A percentile compares a stretch with the other conserved stretches of the same genome.
phyloP scores from a whole-genome alignment of 2,113 vertebrate genomes.

The Notothenia rossii region DNA sequence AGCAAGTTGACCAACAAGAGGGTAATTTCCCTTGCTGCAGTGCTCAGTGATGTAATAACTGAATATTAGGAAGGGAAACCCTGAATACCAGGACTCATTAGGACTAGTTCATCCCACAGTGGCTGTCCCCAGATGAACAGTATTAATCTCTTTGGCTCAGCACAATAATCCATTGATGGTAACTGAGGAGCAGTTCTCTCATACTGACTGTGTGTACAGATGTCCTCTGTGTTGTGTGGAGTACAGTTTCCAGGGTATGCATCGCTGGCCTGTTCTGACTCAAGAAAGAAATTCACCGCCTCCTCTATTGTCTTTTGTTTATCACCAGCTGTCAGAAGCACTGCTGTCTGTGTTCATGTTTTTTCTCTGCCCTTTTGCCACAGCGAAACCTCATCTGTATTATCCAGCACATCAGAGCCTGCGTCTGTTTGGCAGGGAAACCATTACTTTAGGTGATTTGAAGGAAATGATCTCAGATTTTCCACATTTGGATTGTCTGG shows the following conservation, averaged over 20 bases:
- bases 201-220: not conserved
- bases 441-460: conserved; percentile 26
- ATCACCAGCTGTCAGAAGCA: conserved; percentile 29
- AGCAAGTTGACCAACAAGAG: conserved; percentile 30
- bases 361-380: conserved; percentile 27
- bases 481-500: not conserved
- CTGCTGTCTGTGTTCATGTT: conserved; percentile 7
- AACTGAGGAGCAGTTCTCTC: conserved; percentile 18
- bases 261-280: conserved; percentile 50
- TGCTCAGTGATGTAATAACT: conserved; percentile 42
- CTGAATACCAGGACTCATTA: conserved; percentile 61
- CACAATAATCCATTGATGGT: conserved; percentile 56
- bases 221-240: not conserved
- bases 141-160: conserved; percentile 39
- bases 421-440: conserved; percentile 9
- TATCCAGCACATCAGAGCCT: conserved; percentile 26
- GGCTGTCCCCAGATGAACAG: conserved; percentile 40
- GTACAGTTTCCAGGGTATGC: conserved; percentile 25
- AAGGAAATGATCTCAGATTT: conserved; percentile 7
- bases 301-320: conserved; percentile 51
- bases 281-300: conserved; percentile 31
- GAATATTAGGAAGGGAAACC: conserved; percentile 63
- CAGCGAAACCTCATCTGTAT: conserved; percentile 26
- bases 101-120: conserved; percentile 23
- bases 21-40: conserved; percentile 20